Conservation (phyloP, 2,888 invertebrate species). For the Rhaphigaster nebulosa region DNA sequence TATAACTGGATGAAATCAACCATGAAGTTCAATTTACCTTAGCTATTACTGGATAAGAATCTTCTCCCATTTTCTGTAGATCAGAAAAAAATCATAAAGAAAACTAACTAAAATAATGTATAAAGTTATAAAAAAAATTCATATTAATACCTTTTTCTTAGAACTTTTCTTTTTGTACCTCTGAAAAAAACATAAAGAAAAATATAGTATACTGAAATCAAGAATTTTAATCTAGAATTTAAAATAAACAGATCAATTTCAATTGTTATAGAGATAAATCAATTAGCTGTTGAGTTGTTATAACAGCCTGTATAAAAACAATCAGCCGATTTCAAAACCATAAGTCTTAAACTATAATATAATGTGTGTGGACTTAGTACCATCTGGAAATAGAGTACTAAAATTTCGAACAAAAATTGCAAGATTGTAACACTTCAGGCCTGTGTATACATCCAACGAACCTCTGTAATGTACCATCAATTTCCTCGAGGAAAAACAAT, state of each 20-base stretch:
- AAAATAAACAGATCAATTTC: neutral
- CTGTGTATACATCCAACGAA: too few species aligned
- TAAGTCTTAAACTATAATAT: too few species aligned
- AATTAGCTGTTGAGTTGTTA: neutral
- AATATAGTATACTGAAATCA: neutral
- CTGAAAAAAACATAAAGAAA: neutral
- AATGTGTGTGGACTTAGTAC: too few species aligned
- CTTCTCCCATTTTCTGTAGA: constrained; percentile 39
- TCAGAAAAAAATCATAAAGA: neutral
- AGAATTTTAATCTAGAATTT: neutral
- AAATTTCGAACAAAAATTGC: too few species aligned
- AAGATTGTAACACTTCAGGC: too few species aligned
- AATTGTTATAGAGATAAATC: neutral
- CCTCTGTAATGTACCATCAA: too few species aligned
- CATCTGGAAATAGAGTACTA: too few species aligned
- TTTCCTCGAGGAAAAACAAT: too few species aligned
- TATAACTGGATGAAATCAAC: neutral
- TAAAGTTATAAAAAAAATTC: neutral
- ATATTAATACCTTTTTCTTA: constrained; percentile 25
- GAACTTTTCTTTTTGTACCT: neutral
- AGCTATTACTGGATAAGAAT: constrained; percentile 31
- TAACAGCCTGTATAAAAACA: neutral
- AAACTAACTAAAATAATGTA: neutral
- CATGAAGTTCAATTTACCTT: constrained; percentile 8
- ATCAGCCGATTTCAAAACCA: neutral